Conservation (phyloP, 2,888 invertebrate genomes). For the Spialia ferax region DNA sequence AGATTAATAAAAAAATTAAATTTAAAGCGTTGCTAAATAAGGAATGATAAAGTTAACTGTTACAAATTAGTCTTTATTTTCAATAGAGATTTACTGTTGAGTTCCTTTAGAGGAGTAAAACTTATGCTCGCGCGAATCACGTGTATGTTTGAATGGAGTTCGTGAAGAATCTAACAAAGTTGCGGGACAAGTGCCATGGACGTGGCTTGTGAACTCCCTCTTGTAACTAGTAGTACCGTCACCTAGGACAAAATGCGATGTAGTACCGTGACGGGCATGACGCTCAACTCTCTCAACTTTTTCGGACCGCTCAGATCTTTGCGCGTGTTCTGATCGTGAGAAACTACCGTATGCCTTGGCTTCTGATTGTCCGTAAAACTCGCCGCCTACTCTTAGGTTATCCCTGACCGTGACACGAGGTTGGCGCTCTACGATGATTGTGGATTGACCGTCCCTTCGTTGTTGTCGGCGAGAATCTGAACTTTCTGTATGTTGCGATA, state of each 20-base stretch:
- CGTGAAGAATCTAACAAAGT: constrained; percentile 91
- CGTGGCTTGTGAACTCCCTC: constrained; percentile 91
- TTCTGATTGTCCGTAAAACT: constrained; percentile 91
- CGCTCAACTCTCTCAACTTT: constrained; percentile 87
- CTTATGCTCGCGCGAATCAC: constrained; percentile 94
- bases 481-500: constrained; percentile 82
- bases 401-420: constrained; percentile 88
- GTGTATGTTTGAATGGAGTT: constrained; percentile 93
- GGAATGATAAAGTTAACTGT: constrained; percentile 58
- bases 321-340: constrained; percentile 79
- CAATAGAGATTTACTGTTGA: constrained; percentile 53
- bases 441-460: constrained; percentile 85
- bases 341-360: constrained; percentile 90
- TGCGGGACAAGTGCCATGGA: constrained; percentile 93
- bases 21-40: constrained; percentile 58
- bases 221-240: constrained; percentile 90
- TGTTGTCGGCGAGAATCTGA: constrained; percentile 68
- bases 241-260: constrained; percentile 92
- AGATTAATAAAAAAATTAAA: constrained; percentile 50
- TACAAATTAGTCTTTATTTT: constrained; percentile 44
- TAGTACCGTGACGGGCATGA: constrained; percentile 88
- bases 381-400: constrained; percentile 90
- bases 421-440: constrained; percentile 86
- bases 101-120: constrained; percentile 91
- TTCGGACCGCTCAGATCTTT: constrained; percentile 67